Evolutionary conservation across 2,797 vertebrate species (phyloP).

Genomic region (Lepilemur ruficaudatus): DNA sequence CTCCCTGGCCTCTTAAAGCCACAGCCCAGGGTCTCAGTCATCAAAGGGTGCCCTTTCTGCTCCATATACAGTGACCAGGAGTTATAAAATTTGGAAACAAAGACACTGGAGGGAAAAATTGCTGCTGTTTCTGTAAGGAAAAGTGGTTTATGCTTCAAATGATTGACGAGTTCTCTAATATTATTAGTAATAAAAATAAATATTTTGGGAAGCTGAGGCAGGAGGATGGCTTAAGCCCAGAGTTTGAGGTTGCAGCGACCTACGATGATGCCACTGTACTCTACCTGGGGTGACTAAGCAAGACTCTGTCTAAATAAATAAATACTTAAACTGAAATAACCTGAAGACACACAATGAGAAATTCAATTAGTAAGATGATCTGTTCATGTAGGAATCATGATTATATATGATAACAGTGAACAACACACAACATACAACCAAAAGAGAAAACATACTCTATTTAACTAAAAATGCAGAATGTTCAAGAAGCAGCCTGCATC

Average conservation of each 20-base stretch:
- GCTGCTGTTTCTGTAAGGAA: neutral
- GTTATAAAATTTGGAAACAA: conserved; percentile 13
- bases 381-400: neutral
- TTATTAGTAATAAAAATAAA: conserved; percentile 58
- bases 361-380: neutral
- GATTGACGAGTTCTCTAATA: neutral
- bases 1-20: neutral
- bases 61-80: neutral
- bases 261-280: too few species aligned
- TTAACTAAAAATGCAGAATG: conserved; percentile 36
- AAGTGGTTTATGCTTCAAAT: too few species aligned
- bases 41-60: conserved; percentile 29
- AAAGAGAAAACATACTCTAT: neutral
- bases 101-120: conserved; percentile 47
- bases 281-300: too few species aligned
- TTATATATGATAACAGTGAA: neutral
- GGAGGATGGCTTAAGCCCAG: too few species aligned
- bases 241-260: too few species aligned
- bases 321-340: conserved; percentile 20
- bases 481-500: conserved; percentile 30
- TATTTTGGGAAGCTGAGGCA: neutral
- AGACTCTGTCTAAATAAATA: neutral
- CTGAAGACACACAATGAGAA: conserved; percentile 10
- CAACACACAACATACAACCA: neutral
- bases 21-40: neutral